These are phyloP conservation scores for Idaea aversata DNA, from an alignment of 2,888 invertebrate species.

Conservation along the genomic window DNA sequence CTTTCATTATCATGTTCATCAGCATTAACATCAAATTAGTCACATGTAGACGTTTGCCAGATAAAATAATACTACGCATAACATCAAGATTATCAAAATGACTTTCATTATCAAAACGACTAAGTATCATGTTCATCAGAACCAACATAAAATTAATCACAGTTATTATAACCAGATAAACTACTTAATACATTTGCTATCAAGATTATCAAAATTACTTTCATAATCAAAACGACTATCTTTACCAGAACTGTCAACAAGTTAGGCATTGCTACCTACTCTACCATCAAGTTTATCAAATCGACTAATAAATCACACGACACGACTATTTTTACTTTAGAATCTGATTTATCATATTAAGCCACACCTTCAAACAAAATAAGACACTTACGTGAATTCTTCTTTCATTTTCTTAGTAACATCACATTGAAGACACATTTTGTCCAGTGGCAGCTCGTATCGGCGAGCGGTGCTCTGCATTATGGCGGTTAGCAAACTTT, in stretches of 20 bases:
- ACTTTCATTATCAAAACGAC: neutral
- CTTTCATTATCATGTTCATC: too few species aligned
- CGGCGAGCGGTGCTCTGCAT: conserved; percentile 98
- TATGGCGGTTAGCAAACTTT: conserved; percentile 96
- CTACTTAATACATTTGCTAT: too few species aligned
- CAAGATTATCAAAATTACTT: neutral
- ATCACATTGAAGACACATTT: conserved; percentile 98
- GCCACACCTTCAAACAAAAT: neutral
- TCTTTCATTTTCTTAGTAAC: conserved; percentile 98
- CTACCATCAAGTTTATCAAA: neutral
- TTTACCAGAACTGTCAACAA: neutral
- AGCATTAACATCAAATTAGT: too few species aligned
- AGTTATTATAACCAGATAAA: too few species aligned
- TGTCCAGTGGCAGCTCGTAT: conserved; percentile 94
- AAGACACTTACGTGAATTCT: conserved; percentile 88
- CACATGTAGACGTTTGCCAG: too few species aligned
- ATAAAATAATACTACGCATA: neutral
- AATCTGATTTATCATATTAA: neutral
- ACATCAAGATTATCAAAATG: neutral
- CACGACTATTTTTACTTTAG: neutral
- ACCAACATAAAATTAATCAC: too few species aligned
- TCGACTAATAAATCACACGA: neutral
- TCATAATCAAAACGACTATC: neutral
- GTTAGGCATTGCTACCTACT: too few species aligned
- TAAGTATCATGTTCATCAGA: neutral